These are phyloP conservation scores for Hypothenemus hampei DNA, from an alignment of 1,140 invertebrate species.

Conservation along the genomic window DNA sequence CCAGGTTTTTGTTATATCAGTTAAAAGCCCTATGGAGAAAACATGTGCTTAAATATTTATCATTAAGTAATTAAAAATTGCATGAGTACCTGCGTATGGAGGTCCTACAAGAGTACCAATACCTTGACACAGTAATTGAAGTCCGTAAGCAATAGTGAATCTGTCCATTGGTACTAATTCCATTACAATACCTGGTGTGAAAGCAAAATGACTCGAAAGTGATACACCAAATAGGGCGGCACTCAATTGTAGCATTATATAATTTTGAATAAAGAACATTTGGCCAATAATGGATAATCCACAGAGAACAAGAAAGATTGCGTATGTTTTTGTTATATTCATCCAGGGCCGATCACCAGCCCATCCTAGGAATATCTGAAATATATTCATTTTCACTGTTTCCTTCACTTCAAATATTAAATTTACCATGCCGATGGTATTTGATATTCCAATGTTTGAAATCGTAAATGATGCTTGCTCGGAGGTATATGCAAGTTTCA, in stretches of 20 bases:
- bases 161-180: constrained; percentile 71
- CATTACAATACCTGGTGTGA: constrained; percentile 82
- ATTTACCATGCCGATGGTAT: constrained; percentile 82
- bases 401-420: no score
- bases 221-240: constrained; percentile 72
- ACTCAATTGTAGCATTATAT: constrained; percentile 53
- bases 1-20: constrained; percentile 65
- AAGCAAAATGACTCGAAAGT: constrained; percentile 81
- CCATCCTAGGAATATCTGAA: constrained; percentile 77
- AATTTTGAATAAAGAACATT: constrained; percentile 60
- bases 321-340: constrained; percentile 76
- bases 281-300: constrained; percentile 68
- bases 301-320: constrained; percentile 68
- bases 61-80: constrained; percentile 1
- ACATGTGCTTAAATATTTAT: background rate
- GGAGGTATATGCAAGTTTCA: constrained; percentile 57
- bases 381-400: constrained; percentile 3
- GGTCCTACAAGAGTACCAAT: constrained; percentile 57
- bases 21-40: constrained; percentile 57
- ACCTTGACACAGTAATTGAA: constrained; percentile 82
- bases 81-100: constrained; percentile 50
- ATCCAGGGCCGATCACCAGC: constrained; percentile 84
- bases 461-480: constrained; percentile 69
- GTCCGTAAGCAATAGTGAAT: constrained; percentile 85
- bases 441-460: constrained; percentile 78